Conservation (phyloP, 2,113 vertebrate species). For the Scophthalmus maximus region DNA sequence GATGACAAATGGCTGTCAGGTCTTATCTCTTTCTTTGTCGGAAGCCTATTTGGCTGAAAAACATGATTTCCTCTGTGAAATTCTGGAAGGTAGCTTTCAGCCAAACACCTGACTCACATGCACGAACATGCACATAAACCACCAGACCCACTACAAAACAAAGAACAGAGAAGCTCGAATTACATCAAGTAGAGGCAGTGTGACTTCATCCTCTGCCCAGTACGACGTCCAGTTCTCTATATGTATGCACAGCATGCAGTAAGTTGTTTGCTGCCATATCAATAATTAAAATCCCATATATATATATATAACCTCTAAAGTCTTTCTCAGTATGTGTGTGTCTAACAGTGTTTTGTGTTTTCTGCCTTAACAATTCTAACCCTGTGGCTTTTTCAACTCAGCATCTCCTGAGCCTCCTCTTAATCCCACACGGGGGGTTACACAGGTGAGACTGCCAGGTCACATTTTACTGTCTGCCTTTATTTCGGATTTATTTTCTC, state of each 20-base stretch:
- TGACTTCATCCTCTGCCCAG: neutral
- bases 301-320: neutral
- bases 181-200: neutral
- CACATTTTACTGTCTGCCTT: conserved; percentile 2
- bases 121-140: neutral
- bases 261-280: no score
- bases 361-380: conserved; percentile 65
- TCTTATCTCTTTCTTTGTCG: neutral
- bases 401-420: conserved; percentile 86
- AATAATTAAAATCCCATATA: neutral
- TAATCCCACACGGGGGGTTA: conserved; percentile 85
- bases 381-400: conserved; percentile 63
- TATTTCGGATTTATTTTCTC: neutral
- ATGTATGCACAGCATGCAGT: no score
- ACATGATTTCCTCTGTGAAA: neutral
- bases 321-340: conserved; percentile 10
- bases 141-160: no score
- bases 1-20: neutral
- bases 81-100: no score
- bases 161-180: no score
- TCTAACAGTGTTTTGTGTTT: conserved; percentile 53
- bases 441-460: conserved; percentile 83
- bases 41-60: neutral
- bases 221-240: no score
- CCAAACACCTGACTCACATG: neutral